Conservation (phyloP, 2,888 invertebrate genomes). For the Eupithecia insigniata region DNA sequence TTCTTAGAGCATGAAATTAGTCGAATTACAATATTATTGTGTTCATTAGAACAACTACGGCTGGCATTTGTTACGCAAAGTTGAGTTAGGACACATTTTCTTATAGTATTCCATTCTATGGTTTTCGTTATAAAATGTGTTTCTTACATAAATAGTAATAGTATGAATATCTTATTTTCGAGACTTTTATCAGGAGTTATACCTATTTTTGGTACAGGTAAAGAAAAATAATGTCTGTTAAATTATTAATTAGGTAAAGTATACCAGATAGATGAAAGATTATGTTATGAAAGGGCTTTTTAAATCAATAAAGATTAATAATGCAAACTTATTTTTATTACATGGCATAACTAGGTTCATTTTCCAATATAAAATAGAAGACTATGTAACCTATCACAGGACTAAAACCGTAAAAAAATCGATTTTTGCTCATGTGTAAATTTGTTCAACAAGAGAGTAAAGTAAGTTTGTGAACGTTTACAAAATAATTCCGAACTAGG, state of each 20-base stretch:
- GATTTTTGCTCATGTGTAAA: not conserved
- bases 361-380: not conserved
- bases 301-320: not conserved
- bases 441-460: not conserved
- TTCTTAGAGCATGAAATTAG: not conserved
- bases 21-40: not conserved
- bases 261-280: not conserved
- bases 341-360: not conserved
- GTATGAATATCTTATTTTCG: not conserved
- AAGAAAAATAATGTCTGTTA: not conserved
- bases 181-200: not conserved
- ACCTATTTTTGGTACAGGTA: not conserved
- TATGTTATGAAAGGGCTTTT: slow-evolving; percentile 6
- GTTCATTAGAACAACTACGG: not conserved
- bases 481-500: not conserved
- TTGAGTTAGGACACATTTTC: not conserved
- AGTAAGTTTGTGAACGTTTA: not conserved
- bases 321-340: not conserved
- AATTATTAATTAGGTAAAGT: not conserved
- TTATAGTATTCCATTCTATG: not conserved
- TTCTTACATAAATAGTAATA: not conserved
- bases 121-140: not conserved
- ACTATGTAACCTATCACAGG: not conserved
- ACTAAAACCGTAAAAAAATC: not conserved
- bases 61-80: not conserved